Percentiles rank a stretch among this genome's conserved stretches.
Evolutionary conservation across 1,140 invertebrate genomes (phyloP).

Genomic region (Lepidurus apus): DNA sequence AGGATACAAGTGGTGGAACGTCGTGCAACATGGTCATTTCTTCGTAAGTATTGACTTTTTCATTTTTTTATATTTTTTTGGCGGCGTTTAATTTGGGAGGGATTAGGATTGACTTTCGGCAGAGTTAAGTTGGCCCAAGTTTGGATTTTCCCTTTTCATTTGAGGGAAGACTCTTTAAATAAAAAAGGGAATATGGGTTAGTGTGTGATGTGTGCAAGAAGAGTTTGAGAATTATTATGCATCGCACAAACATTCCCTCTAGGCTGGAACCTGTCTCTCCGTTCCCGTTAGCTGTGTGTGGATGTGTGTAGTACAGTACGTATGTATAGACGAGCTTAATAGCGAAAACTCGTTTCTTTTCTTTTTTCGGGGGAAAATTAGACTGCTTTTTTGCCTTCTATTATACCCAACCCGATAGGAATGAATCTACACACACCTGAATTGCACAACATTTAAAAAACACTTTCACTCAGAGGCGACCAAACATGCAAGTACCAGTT

Average conservation of each 20-base stretch:
- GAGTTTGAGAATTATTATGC: not conserved
- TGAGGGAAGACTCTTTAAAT: too few species aligned
- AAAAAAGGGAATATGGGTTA: not conserved
- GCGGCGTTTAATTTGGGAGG: not conserved
- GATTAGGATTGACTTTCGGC: too few species aligned
- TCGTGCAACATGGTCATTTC: not conserved
- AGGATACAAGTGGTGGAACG: too few species aligned
- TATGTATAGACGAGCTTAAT: not conserved
- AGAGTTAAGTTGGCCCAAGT: too few species aligned
- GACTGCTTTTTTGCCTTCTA: not conserved
- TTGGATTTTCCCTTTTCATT: too few species aligned
- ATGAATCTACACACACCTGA: not conserved
- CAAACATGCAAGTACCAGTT: too few species aligned
- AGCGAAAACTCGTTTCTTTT: slow-evolving; percentile 10
- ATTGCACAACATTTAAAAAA: not conserved
- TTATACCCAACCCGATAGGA: not conserved
- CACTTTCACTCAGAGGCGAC: too few species aligned
- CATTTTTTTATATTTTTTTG: not conserved
- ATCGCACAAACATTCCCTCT: slow-evolving; percentile 18
- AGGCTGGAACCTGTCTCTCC: not conserved
- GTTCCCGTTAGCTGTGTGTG: not conserved
- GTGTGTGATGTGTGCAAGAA: not conserved
- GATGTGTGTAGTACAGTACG: not conserved
- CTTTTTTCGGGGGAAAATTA: not conserved
- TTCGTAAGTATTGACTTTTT: not conserved